Conservation (phyloP, 2,113 vertebrate genomes). For the Nesospiza acunhae region DNA sequence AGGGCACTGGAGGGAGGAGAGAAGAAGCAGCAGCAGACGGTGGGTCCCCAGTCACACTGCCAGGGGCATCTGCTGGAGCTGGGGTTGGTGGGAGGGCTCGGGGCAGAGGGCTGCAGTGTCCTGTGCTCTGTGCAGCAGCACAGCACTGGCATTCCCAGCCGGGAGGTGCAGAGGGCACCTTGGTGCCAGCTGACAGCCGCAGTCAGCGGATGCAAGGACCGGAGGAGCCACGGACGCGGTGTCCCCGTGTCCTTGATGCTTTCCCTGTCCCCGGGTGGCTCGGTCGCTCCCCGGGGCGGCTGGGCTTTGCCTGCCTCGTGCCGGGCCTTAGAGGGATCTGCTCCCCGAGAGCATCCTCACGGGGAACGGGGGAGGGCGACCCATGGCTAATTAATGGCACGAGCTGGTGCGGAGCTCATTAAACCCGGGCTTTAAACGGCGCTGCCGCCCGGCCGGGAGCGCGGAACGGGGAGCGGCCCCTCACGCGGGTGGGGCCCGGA, state of each 20-base stretch:
- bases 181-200: not conserved
- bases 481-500: not conserved
- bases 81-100: no score
- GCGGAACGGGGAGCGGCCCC: not conserved
- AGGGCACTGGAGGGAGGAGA: not conserved
- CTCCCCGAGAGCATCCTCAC: not conserved
- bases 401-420: not conserved
- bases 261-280: not conserved
- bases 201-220: not conserved
- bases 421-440: not conserved
- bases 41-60: not conserved
- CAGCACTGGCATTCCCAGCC: not conserved
- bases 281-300: fast-evolving
- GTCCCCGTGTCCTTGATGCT: not conserved
- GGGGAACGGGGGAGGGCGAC: not conserved
- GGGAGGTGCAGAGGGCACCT: not conserved
- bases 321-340: not conserved
- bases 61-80: not conserved
- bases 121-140: not conserved
- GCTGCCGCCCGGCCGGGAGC: not conserved
- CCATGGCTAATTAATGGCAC: not conserved
- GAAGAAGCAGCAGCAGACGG: not conserved
- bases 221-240: not conserved
- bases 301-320: not conserved
- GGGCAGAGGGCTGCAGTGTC: not conserved